Evolutionary conservation across 2,113 vertebrate species (phyloP), one percentile per base, ranked within the genome.

Genomic region (Grallaria varia): DNA sequence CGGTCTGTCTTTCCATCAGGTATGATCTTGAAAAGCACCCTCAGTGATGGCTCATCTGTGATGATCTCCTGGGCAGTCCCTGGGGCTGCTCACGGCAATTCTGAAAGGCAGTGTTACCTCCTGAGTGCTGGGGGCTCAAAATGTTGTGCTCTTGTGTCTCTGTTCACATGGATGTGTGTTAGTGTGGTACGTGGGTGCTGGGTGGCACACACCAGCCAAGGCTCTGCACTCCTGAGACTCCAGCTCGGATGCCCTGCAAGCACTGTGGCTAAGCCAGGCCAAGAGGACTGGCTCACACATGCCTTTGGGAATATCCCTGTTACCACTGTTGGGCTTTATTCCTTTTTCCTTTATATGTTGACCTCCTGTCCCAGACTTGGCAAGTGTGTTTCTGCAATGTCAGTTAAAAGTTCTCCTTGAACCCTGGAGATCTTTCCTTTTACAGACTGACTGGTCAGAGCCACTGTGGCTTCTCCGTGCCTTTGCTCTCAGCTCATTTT

Each of bases 311-410:
- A 11, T 42, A 50, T 64, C 49, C 21, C 40, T 83, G 8, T 66
- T 58, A 37, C 28, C 0, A 1, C n/a, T 52, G 33, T 30, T 44
- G 30, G 42, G 12, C 33, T 82, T 49, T 59, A 14, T 87, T 92
- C 30, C 33, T 59, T 93, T 93, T 78, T 79, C 68, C 52, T 90
- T 84, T 17, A 2, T 44, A 4, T 2, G 2, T 50, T 85, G 71
- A 68, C 40, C 15, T 83, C 19, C 21, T 91, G 14, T 42, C 35
- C 16, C 8, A 63, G 31, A 74, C 25, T 31, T 62, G 49, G 23
- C 42, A 71, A 25, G 12, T 0, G 0, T 67, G 33, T 84, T 55
- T 84, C 64, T 78, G 42, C 45, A 87, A 28, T 0, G 5, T 1
- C 0, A 56, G 30, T 68, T 85, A 8, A 4, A 45, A 68, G 37